Conservation (phyloP, 1,140 invertebrate genomes). For the Propsilocerus akamusi region DNA sequence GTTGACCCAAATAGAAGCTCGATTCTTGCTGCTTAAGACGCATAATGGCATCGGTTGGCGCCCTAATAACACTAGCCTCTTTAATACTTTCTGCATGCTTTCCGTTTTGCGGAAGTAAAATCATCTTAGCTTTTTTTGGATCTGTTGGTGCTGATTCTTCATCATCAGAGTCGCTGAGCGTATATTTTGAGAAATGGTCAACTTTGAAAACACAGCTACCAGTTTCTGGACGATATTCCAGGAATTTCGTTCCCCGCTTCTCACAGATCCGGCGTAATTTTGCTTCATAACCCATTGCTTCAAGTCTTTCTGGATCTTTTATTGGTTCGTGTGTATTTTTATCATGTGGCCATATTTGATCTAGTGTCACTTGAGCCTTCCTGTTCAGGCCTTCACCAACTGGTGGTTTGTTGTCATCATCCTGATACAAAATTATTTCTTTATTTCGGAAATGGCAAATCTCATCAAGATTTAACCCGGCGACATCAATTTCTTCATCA, state of each 20-base stretch:
- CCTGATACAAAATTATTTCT: slow-evolving; percentile 53
- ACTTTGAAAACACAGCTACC: slow-evolving; percentile 93
- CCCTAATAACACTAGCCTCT: too few relatives aligned
- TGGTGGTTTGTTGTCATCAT: slow-evolving; percentile 49
- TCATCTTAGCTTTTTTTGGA: slow-evolving; percentile 17
- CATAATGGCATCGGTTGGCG: neutral
- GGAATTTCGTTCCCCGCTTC: slow-evolving; percentile 74
- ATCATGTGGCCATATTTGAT: slow-evolving; percentile 86
- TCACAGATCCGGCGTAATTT: slow-evolving; percentile 68
- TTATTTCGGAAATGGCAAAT: slow-evolving; percentile 61
- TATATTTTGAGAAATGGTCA: slow-evolving; percentile 95
- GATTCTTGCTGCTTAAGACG: neutral
- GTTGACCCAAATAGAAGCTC: neutral
- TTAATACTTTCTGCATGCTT: neutral
- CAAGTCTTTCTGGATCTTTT: slow-evolving; percentile 56
- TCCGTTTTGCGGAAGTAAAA: neutral
- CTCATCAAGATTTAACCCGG: slow-evolving; percentile 74
- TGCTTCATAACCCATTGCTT: slow-evolving; percentile 70
- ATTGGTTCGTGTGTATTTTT: slow-evolving; percentile 65
- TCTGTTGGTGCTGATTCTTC: slow-evolving; percentile 38
- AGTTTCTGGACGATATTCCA: slow-evolving; percentile 87
- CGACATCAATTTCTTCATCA: slow-evolving; percentile 70
- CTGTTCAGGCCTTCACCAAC: slow-evolving; percentile 78
- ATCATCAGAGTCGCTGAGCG: slow-evolving; percentile 76
- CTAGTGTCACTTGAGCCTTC: slow-evolving; percentile 78